Conservation (phyloP, 2,888 invertebrate species). For the Pammene fasciana region DNA sequence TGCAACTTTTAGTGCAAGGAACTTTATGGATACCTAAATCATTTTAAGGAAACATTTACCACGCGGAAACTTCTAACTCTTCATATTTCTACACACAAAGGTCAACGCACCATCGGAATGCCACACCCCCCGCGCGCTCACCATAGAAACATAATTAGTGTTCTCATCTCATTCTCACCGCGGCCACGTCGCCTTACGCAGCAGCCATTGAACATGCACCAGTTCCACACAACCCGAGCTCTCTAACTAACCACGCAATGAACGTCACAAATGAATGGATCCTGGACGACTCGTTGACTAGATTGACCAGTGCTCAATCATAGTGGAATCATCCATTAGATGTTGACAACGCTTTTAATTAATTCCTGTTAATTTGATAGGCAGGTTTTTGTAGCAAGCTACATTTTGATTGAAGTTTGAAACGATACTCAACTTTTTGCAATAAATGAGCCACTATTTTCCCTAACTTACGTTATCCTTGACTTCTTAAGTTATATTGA, state of each 20-base stretch:
- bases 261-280: slow-evolving; percentile 16
- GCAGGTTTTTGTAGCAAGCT: slow-evolving; percentile 47
- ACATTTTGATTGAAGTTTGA: slow-evolving; percentile 45
- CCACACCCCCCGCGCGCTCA: slow-evolving; percentile 69
- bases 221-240: not conserved
- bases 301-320: slow-evolving; percentile 32
- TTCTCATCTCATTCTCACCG: slow-evolving; percentile 67
- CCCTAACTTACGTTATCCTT: not conserved
- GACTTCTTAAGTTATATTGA: not conserved
- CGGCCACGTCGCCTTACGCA: slow-evolving; percentile 58
- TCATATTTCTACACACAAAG: slow-evolving; percentile 52
- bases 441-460: slow-evolving; percentile 20
- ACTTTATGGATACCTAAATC: slow-evolving; percentile 1
- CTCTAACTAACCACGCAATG: slow-evolving; percentile 33
- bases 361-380: slow-evolving; percentile 57
- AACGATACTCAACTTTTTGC: slow-evolving; percentile 34
- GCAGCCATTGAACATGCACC: slow-evolving; percentile 57
- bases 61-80: slow-evolving; percentile 46
- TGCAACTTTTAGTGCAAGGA: not conserved
- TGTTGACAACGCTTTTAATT: slow-evolving; percentile 57
- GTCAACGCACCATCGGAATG: slow-evolving; percentile 73
- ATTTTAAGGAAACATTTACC: not conserved
- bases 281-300: slow-evolving; percentile 10
- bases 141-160: slow-evolving; percentile 80
- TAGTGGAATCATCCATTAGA: slow-evolving; percentile 37